These are phyloP conservation scores for Thalpophila matura DNA, from an alignment of 2,888 invertebrate genomes.

Conservation along the genomic window DNA sequence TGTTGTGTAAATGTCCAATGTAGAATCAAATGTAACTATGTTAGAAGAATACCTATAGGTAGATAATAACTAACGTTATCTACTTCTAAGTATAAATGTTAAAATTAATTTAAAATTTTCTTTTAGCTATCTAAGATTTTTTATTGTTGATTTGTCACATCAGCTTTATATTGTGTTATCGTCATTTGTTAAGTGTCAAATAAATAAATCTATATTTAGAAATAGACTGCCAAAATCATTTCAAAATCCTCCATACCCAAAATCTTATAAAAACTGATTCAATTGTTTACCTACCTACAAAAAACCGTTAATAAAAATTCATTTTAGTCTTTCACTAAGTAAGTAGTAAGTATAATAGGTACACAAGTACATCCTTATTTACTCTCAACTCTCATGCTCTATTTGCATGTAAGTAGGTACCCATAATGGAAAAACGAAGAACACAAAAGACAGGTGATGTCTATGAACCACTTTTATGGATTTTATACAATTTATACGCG, in stretches of 20 bases:
- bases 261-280: not conserved
- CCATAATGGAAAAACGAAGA: constrained; percentile 16
- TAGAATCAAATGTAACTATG: no score
- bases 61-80: no score
- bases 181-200: constrained; percentile 33
- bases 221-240: not conserved
- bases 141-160: constrained; percentile 37
- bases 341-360: no score
- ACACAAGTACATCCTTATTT: not conserved
- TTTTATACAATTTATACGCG: constrained; percentile 71
- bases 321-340: no score
- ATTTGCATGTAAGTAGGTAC: constrained; percentile 11
- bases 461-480: constrained; percentile 72
- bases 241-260: not conserved
- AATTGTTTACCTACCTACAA: not conserved
- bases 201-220: constrained; percentile 26
- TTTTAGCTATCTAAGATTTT: not conserved
- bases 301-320: no score
- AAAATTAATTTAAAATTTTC: not conserved
- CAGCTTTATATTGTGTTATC: constrained; percentile 26
- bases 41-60: constrained; percentile 20
- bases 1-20: no score
- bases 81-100: no score
- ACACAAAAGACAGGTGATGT: constrained; percentile 71
- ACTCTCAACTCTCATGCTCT: constrained; percentile 1